A percentile compares a stretch with the other conserved stretches of the same genome.
Conservation (phyloP, 2,888 invertebrate species). For the Rhagophthalmus giganteus region DNA sequence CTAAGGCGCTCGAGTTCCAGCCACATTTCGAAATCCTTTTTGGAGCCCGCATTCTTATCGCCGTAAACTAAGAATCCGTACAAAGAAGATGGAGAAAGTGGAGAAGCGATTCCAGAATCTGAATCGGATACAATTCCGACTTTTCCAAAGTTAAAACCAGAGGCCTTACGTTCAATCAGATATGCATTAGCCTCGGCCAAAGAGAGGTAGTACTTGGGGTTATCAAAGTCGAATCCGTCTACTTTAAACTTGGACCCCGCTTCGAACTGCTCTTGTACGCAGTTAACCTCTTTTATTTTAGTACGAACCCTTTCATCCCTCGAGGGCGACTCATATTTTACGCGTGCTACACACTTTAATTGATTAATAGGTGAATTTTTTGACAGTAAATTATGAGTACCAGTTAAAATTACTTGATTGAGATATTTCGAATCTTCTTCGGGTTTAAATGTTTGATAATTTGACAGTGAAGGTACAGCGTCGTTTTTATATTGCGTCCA, state of each 20-base stretch:
- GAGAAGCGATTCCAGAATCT: constrained; percentile 55
- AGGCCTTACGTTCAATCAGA: constrained; percentile 33
- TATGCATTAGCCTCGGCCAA: constrained; percentile 28
- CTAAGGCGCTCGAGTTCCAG: constrained; percentile 35
- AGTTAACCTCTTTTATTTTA: constrained; percentile 19
- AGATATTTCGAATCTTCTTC: too few relatives aligned
- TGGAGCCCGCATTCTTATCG: constrained; percentile 36
- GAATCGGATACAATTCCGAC: constrained; percentile 52
- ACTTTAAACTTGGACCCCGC: constrained; percentile 10
- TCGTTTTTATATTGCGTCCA: too few relatives aligned
- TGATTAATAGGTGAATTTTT: too few relatives aligned
- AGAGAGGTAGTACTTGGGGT: constrained; percentile 25
- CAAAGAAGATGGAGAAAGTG: constrained; percentile 51
- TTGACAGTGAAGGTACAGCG: too few relatives aligned
- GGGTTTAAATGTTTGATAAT: too few relatives aligned
- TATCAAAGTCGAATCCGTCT: constrained; percentile 16
- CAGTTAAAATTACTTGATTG: too few relatives aligned
- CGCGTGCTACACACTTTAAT: constrained; percentile 3
- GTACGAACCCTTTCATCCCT: constrained; percentile 5
- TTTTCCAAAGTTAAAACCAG: constrained; percentile 33
- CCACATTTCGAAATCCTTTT: constrained; percentile 10
- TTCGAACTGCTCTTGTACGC: constrained; percentile 7
- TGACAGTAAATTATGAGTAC: too few relatives aligned
- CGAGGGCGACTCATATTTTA: constrained; percentile 5
- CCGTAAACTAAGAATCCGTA: constrained; percentile 47